phyloP scores from a whole-genome alignment of 2,888 invertebrate genomes.

The Diploptera punctata region DNA sequence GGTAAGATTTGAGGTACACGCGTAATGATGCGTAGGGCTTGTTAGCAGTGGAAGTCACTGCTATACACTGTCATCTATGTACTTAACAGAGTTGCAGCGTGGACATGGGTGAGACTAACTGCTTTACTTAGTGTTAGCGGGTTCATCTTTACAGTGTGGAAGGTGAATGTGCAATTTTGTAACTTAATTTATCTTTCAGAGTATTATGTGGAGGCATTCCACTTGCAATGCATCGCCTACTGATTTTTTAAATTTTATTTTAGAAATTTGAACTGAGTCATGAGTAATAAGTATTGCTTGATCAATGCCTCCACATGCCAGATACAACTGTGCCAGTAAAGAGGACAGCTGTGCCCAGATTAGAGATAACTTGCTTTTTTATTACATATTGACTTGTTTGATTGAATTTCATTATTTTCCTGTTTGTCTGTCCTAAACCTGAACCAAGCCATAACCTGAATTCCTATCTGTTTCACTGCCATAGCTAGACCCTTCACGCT shows the following conservation, averaged over 20 bases:
- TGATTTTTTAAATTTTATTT: no score
- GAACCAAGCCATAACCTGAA: neutral
- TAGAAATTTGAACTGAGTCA: no score
- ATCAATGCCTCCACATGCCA: slow-evolving; percentile 26
- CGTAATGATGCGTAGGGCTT: slow-evolving; percentile 40
- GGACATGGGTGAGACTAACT: slow-evolving; percentile 28
- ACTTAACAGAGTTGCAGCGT: slow-evolving; percentile 20
- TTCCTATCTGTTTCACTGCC: slow-evolving; percentile 34
- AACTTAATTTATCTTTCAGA: slow-evolving; percentile 33
- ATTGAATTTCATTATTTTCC: slow-evolving; percentile 24
- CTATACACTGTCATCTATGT: slow-evolving; percentile 6
- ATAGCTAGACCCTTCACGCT: slow-evolving; percentile 41
- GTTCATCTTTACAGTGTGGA: slow-evolving; percentile 2
- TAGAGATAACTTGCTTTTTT: slow-evolving; percentile 4
- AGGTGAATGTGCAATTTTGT: slow-evolving; percentile 8
- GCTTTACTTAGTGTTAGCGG: slow-evolving; percentile 3
- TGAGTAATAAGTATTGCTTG: no score
- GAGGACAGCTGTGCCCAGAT: slow-evolving; percentile 35
- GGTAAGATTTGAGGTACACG: slow-evolving; percentile 5
- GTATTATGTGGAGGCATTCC: slow-evolving; percentile 33
- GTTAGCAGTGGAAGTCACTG: slow-evolving; percentile 41
- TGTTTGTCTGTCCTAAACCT: neutral
- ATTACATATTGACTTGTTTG: slow-evolving; percentile 28
- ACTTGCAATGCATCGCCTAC: no score
- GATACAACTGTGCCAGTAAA: slow-evolving; percentile 35